Conservation (phyloP, 2,797 vertebrate genomes). For the Galagoides demidoff region DNA sequence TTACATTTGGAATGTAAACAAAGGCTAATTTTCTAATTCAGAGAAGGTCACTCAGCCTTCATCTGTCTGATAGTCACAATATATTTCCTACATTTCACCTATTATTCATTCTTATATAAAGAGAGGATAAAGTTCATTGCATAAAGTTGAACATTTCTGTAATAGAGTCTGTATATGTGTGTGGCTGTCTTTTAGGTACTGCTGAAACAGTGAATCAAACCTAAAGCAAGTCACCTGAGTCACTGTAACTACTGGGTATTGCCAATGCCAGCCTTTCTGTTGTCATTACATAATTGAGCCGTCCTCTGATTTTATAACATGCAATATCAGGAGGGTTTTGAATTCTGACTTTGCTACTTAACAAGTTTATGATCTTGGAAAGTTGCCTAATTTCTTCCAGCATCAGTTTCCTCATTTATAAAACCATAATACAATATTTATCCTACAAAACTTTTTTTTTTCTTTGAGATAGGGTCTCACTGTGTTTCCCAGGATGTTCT, state of each 20-base stretch:
- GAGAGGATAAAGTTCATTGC: background rate
- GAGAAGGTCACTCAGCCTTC: background rate
- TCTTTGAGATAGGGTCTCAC: background rate
- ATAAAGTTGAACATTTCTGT: background rate
- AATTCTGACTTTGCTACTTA: slow-evolving; percentile 32
- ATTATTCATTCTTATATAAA: background rate
- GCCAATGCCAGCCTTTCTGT: background rate
- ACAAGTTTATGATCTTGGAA: background rate
- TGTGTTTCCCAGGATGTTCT: background rate
- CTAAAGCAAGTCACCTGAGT: background rate
- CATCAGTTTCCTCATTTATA: slow-evolving; percentile 16
- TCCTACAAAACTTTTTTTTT: background rate
- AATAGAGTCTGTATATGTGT: background rate
- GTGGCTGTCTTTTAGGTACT: background rate
- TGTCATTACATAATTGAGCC: background rate
- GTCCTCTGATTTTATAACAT: background rate
- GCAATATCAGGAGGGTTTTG: background rate
- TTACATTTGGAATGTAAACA: background rate
- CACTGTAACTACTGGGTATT: background rate
- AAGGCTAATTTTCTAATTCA: background rate
- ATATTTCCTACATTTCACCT: background rate
- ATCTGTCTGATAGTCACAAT: background rate
- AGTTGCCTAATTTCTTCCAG: background rate
- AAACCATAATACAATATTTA: slow-evolving; percentile 4
- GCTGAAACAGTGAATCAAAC: background rate